phyloP scores from a whole-genome alignment of 1,140 invertebrate genomes.

The Drosophila burlai region DNA sequence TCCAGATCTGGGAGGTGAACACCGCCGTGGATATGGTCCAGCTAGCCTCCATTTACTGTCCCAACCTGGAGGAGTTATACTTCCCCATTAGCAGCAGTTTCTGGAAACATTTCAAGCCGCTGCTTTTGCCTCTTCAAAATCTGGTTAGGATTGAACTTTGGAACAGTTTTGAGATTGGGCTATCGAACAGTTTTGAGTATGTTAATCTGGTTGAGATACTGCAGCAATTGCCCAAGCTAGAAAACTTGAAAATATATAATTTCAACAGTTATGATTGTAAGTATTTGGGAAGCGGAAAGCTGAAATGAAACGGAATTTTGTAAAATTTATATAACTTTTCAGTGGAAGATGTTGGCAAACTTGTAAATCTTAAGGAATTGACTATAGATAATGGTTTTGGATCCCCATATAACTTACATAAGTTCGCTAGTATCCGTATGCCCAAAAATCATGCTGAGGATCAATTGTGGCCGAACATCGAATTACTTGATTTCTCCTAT shows the following conservation, averaged over 20 bases:
- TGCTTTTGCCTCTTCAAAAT: background rate
- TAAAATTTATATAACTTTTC: background rate
- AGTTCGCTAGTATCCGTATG: no score
- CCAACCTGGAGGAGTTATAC: background rate
- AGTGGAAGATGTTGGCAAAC: background rate
- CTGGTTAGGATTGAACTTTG: background rate
- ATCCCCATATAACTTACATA: no score
- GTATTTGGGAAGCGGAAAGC: background rate
- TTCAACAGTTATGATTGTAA: slow-evolving; percentile 1
- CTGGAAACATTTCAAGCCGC: slow-evolving; percentile 1
- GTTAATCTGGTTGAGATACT: slow-evolving; percentile 2
- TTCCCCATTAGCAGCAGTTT: background rate
- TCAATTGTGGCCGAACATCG: slow-evolving; percentile 11
- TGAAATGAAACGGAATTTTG: no score
- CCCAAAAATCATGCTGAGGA: background rate
- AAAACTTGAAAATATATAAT: no score
- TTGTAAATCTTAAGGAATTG: background rate
- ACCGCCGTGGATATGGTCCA: no score
- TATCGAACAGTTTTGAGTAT: background rate
- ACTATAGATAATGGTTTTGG: no score
- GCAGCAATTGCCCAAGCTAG: background rate
- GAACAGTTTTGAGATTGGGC: background rate
- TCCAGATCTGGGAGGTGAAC: no score
- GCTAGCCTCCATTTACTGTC: no score
- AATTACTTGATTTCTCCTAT: background rate